Base-by-base conservation (phyloP, 2,113 vertebrate genomes). In the Oriolus oriolus region DNA sequence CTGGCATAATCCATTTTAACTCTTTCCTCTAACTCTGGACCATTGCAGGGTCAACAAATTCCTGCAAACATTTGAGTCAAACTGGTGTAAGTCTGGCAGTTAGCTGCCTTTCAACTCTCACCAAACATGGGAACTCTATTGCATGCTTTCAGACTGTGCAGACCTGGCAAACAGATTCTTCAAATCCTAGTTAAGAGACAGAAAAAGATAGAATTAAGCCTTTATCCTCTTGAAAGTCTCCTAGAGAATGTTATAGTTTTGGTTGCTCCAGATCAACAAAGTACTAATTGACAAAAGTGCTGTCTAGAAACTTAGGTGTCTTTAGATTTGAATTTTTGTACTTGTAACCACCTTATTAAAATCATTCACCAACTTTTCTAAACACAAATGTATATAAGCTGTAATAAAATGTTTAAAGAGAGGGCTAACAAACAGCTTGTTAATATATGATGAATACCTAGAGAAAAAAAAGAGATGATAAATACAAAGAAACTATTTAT, bases 121-220 rank as follows among this genome's bases (percentile, higher is more conserved):
- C 70, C 24, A 66, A 49, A 81, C 27, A 20, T 44, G 64, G 21
- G 21, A 68, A 1, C 15, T 23, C 35, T 45, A 15, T n/a, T 9
- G 3, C 0, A 3, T 52, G 24, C 30, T 49, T 78, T 69, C 44
- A 35, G 11, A 75, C 13, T 0, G 0, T 21, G n/a, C 20, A 65
- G 56, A 24, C 41, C 24, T 31, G 26, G 49, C 6, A 53, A 77
- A 52, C 24, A 63, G 27, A 20, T 73, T 50, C 76, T 52, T 30
- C 7, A 66, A 87, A 75, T 70, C 16, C 42, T 24, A 33, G 4
- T 47, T 66, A 76, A 80, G 24, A 71, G 20, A 37, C 24, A 66
- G 16, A 41, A 92, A 57, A 87, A 53, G 19, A 54, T 85, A 42
- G 45, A 74, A 45, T 85, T 74, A 42, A 17, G 17, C 2, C 10